Evolutionary conservation across 53 echinoderm and acorn worm species (phyloP), one percentile per base, ranked within the genome.

Genomic region (Stichopus horrens): DNA sequence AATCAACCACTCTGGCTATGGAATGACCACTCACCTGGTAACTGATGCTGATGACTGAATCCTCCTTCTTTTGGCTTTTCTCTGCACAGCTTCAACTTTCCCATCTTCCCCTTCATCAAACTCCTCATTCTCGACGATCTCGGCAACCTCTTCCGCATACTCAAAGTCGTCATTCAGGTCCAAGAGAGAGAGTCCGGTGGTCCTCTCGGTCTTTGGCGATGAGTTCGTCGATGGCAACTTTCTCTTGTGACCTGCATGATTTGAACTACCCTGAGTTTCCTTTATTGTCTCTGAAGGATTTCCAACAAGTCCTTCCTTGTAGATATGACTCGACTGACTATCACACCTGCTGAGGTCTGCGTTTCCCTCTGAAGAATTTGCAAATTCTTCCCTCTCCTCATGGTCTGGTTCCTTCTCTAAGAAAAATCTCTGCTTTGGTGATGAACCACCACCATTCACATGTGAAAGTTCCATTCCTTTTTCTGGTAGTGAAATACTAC

Each of bases 111-210:
- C 51, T 4, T 52, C 4, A 3, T 11, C 66, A 4, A 23, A 13
- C 21, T 54, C 77, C 6, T 23, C 37, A 16, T 7, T 16, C 13
- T 76, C 77, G 52, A n/a, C 85, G 0, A 58, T 67, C 6, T 58
- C 85, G 5, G 85, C 85, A 9, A 14, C 59, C 16, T 85, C 85
- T 85, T 85, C 85, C 66, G 4, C 23, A 52, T 66, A 85, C 52
- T 85, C 63, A 52, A 85, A 85, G 57, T 85, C 85, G 51, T 85
- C 85, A 66, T 85, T 23, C 18, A 85, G 68, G 52, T 85, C 85
- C 8, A 85, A 52, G 20, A 85, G 59, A 23, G 85, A 85, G 5
- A 23, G 13, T 23, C 85, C 85, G 19, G 71, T 7, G 4, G 0
- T 5, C 7, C 71, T 71, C n/a, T 18, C 19, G 19, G 14, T 7